phyloP scores from a whole-genome alignment of 2,113 vertebrate species.

The Pseudorhombus dupliciocellatus region DNA sequence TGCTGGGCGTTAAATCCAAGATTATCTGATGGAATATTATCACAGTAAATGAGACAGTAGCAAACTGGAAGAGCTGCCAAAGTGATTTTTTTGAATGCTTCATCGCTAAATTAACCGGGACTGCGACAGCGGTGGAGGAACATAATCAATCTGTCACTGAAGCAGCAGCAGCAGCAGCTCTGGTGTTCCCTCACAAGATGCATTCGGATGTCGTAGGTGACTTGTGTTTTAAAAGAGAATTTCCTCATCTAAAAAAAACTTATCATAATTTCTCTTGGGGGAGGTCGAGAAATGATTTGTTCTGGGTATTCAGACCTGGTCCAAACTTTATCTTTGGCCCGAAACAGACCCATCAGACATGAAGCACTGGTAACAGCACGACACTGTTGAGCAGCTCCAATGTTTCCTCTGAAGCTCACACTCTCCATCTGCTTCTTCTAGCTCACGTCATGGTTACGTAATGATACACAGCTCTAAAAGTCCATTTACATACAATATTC shows the following conservation, averaged over 20 bases:
- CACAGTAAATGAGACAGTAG: no score
- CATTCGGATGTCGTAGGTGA: background rate
- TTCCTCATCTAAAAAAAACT: no score
- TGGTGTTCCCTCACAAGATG: no score
- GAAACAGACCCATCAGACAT: background rate
- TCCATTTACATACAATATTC: no score
- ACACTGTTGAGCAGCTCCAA: background rate
- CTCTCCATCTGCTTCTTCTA: background rate
- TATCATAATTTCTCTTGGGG: no score
- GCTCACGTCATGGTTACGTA: background rate
- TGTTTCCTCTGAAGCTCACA: slow-evolving; percentile 1
- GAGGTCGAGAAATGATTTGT: background rate
- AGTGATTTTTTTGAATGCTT: background rate
- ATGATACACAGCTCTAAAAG: no score
- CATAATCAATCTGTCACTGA: background rate
- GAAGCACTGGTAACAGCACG: background rate
- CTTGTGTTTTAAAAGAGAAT: background rate
- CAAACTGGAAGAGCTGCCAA: background rate
- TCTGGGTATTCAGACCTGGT: background rate
- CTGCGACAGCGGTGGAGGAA: background rate
- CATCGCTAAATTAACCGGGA: background rate
- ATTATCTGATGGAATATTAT: slow-evolving; percentile 5
- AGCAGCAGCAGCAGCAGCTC: slow-evolving; percentile 2
- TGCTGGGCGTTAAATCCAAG: slow-evolving; percentile 2
- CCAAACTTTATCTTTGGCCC: background rate